Conservation (phyloP, 2,797 vertebrate genomes). For the Eutrigla gurnardus region DNA sequence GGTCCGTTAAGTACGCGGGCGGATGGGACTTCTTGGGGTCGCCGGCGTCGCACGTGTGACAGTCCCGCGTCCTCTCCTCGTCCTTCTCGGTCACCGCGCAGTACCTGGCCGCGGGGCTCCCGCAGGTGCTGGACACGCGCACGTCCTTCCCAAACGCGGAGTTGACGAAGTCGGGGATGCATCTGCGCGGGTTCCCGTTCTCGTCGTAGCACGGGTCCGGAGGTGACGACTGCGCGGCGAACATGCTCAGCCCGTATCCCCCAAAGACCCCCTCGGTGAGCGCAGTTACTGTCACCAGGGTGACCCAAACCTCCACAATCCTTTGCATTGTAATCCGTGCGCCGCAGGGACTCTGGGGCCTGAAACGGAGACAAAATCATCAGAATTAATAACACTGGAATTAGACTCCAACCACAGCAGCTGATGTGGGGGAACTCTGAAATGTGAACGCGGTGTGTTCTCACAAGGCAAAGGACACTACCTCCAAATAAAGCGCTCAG, state of each 20-base stretch:
- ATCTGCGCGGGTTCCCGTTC: slow-evolving; percentile 94
- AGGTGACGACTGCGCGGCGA: slow-evolving; percentile 94
- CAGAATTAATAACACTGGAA: neutral
- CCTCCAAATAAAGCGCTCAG: slow-evolving; percentile 72
- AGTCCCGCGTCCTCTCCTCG: slow-evolving; percentile 91
- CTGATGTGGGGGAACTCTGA: slow-evolving; percentile 9
- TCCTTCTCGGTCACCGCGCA: slow-evolving; percentile 94
- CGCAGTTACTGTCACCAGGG: slow-evolving; percentile 86
- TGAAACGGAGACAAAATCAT: slow-evolving; percentile 44
- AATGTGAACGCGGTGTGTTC: slow-evolving; percentile 64
- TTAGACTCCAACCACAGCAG: neutral
- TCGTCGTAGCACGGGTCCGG: slow-evolving; percentile 98
- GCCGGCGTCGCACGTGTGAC: slow-evolving; percentile 93
- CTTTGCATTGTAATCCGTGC: slow-evolving; percentile 84
- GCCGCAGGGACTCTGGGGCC: slow-evolving; percentile 58
- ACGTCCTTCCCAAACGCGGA: slow-evolving; percentile 98
- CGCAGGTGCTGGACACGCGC: slow-evolving; percentile 96
- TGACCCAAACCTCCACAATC: slow-evolving; percentile 86
- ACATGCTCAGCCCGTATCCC: slow-evolving; percentile 91
- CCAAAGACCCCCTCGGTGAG: slow-evolving; percentile 84
- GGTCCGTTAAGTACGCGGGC: slow-evolving; percentile 95
- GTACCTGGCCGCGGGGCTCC: slow-evolving; percentile 90
- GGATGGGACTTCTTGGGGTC: slow-evolving; percentile 95
- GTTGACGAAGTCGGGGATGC: slow-evolving; percentile 99
- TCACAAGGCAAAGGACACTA: slow-evolving; percentile 77